Percentiles rank a stretch among this genome's conserved stretches.
These are phyloP conservation scores for Petrolisthes cinctipes DNA, from an alignment of 2,888 invertebrate genomes.

Conservation along the genomic window DNA sequence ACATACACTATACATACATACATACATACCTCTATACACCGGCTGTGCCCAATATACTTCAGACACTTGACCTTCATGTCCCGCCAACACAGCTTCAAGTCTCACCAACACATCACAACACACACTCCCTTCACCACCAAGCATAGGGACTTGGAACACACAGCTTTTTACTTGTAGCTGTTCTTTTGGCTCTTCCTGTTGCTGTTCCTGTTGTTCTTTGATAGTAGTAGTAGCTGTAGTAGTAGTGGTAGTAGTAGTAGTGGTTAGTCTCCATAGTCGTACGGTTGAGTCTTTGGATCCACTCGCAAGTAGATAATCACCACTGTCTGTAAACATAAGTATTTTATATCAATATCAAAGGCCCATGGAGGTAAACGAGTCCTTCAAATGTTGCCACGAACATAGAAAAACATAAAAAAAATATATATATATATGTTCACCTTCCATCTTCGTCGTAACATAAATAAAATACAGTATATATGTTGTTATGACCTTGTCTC, in stretches of 20 bases:
- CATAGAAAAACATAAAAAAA: too few species aligned
- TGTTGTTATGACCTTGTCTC: too few species aligned
- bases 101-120: background rate
- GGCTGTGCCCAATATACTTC: conserved; percentile 43
- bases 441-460: too few species aligned
- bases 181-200: background rate
- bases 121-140: too few species aligned
- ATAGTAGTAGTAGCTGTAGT: background rate
- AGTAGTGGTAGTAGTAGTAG: background rate
- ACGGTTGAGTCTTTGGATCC: conserved; percentile 62
- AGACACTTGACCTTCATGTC: conserved; percentile 43
- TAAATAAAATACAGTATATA: too few species aligned
- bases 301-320: conserved; percentile 55
- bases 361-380: too few species aligned
- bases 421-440: too few species aligned
- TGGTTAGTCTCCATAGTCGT: conserved; percentile 55
- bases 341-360: too few species aligned
- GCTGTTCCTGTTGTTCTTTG: background rate
- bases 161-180: background rate
- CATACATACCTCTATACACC: conserved; percentile 20
- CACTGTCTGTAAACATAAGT: conserved; percentile 39
- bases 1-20: background rate
- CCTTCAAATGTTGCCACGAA: too few species aligned
- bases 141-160: too few species aligned
- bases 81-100: background rate